phyloP scores from a whole-genome alignment of 2,888 invertebrate species.

The Cataglyphis livida region DNA sequence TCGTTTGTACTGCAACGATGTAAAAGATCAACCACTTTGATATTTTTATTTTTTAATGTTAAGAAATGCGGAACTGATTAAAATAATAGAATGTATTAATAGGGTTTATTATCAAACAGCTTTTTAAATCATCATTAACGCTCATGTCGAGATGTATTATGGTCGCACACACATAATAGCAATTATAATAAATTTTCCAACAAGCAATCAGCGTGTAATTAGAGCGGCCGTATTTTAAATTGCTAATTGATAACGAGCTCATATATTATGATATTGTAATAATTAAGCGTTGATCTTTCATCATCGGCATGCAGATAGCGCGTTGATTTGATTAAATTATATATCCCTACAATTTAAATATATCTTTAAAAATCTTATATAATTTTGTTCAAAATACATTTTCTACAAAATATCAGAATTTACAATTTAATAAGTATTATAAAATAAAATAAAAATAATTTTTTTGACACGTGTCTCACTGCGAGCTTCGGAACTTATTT shows the following conservation, averaged over 20 bases:
- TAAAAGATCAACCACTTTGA: slow-evolving; percentile 4
- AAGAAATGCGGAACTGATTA: background rate
- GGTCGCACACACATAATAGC: background rate
- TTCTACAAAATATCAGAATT: background rate
- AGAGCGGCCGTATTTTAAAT: slow-evolving; percentile 17
- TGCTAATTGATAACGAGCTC: slow-evolving; percentile 20
- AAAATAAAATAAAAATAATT: background rate
- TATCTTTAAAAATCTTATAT: background rate
- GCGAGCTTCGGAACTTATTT: background rate
- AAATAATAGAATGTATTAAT: slow-evolving; percentile 35
- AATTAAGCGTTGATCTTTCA: slow-evolving; percentile 12
- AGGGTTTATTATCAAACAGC: no score
- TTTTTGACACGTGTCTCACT: background rate
- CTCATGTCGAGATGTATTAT: background rate
- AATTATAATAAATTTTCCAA: slow-evolving; percentile 37
- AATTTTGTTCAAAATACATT: background rate
- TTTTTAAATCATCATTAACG: slow-evolving; percentile 20
- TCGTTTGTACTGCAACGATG: background rate
- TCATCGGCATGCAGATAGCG: background rate
- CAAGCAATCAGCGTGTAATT: slow-evolving; percentile 24
- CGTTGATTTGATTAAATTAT: background rate
- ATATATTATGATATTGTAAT: slow-evolving; percentile 17
- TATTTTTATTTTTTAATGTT: background rate
- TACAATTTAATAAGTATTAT: background rate
- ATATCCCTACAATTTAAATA: background rate